Evolutionary conservation across 2,888 invertebrate species (phyloP).

Genomic region (Ophion slaviceki): DNA sequence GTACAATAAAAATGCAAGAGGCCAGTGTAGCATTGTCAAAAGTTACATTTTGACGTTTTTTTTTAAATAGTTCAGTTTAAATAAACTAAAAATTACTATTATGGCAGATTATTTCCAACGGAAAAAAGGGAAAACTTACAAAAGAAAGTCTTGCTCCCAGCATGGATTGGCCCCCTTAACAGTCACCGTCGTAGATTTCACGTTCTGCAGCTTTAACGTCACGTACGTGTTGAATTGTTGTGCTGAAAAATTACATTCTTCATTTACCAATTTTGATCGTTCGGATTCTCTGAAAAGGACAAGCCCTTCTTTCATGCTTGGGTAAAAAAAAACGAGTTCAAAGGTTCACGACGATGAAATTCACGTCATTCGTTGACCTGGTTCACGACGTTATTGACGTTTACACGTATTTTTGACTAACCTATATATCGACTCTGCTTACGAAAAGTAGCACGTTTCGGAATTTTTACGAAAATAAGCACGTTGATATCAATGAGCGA

Average conservation of each 20-base stretch:
- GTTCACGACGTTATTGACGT: conserved; percentile 35
- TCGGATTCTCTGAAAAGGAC: conserved; percentile 14
- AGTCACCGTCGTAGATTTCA: conserved; percentile 98
- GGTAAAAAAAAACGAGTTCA: conserved; percentile 40
- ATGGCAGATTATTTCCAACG: background rate
- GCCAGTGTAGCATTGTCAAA: background rate
- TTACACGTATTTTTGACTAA: conserved; percentile 56
- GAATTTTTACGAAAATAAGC: too few relatives aligned
- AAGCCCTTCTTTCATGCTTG: conserved; percentile 9
- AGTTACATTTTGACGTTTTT: background rate
- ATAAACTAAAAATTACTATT: background rate
- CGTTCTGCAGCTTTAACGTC: conserved; percentile 98
- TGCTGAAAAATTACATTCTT: conserved; percentile 85
- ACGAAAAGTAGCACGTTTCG: too few relatives aligned
- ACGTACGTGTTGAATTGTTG: conserved; percentile 98
- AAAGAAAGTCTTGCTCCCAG: conserved; percentile 99
- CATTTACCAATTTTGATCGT: conserved; percentile 58
- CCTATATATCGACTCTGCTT: conserved; percentile 21
- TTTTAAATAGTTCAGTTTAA: too few relatives aligned
- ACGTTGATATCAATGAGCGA: too few relatives aligned
- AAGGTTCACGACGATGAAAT: conserved; percentile 53
- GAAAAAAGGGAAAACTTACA: conserved; percentile 89
- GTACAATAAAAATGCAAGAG: background rate
- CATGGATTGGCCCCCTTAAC: conserved; percentile 98
- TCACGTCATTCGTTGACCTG: conserved; percentile 48